Evolutionary conservation across 2,113 vertebrate genomes (phyloP).

Genomic region (Empidonax traillii): DNA sequence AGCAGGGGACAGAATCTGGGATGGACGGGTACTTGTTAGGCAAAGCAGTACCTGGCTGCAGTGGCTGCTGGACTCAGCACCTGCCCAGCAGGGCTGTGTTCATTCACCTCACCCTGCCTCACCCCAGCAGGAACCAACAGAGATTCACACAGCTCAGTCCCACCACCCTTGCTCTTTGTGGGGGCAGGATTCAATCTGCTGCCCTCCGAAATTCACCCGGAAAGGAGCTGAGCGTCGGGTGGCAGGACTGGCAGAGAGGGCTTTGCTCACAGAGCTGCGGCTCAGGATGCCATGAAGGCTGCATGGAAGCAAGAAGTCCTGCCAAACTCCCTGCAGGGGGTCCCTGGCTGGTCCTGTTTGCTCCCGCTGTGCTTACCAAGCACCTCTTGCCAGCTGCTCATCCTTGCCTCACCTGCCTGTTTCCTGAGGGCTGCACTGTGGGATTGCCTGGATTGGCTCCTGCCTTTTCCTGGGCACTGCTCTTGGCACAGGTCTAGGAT

Average conservation of each 20-base stretch:
- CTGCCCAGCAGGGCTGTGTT: neutral
- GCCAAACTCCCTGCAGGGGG: neutral
- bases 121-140: neutral
- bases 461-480: neutral
- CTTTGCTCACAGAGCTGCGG: neutral
- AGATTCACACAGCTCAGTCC: neutral
- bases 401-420: neutral
- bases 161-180: fast-evolving
- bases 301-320: neutral
- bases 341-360: neutral
- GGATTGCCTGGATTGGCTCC: neutral
- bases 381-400: neutral
- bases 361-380: neutral
- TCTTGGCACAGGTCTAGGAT: neutral
- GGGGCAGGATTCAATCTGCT: neutral
- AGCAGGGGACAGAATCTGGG: neutral
- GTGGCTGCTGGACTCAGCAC: neutral
- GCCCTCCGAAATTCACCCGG: neutral
- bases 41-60: neutral
- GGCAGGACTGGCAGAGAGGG: neutral
- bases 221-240: neutral
- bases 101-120: neutral
- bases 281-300: neutral
- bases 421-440: neutral
- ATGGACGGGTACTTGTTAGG: neutral